phyloP scores from a whole-genome alignment of 2,888 invertebrate species.

The Phragmatobia fuliginosa region DNA sequence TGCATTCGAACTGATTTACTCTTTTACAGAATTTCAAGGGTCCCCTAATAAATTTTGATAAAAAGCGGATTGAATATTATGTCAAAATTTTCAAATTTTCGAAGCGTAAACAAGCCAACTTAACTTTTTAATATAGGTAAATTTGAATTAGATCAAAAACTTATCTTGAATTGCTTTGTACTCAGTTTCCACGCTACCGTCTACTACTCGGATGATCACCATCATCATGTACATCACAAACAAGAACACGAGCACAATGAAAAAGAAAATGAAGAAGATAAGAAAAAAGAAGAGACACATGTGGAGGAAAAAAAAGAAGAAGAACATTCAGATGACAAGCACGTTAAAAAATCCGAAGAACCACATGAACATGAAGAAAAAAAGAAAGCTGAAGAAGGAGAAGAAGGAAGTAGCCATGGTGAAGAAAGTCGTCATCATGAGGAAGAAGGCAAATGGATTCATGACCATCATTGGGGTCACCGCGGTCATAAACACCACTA shows the following conservation, averaged over 20 bases:
- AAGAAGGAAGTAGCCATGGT: slow-evolving; percentile 15
- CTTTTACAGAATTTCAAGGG: neutral
- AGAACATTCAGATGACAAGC: slow-evolving; percentile 7
- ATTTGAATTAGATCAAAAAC: neutral
- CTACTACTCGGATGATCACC: slow-evolving; percentile 52
- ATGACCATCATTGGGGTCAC: slow-evolving; percentile 31
- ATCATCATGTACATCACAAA: slow-evolving; percentile 48
- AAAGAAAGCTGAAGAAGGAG: slow-evolving; percentile 10
- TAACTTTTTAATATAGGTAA: neutral
- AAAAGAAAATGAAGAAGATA: slow-evolving; percentile 14
- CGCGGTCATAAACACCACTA: neutral
- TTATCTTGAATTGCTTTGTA: slow-evolving; percentile 1
- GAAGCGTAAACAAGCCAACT: no score
- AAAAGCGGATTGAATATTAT: no score
- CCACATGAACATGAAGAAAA: slow-evolving; percentile 3
- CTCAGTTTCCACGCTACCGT: slow-evolving; percentile 57
- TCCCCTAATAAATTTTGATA: no score
- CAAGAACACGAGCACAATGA: slow-evolving; percentile 34
- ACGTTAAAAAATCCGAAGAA: slow-evolving; percentile 14
- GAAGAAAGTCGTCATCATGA: slow-evolving; percentile 25
- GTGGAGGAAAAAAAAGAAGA: slow-evolving; percentile 14
- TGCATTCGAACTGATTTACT: neutral
- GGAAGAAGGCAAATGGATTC: slow-evolving; percentile 35
- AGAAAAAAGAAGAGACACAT: slow-evolving; percentile 20
- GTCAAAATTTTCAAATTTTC: neutral